A percentile compares a stretch with the other conserved stretches of the same genome.
Conservation (phyloP, 30 jellyfish, hydroid and myxozoan genomes). For the Rhopilema esculentum region DNA sequence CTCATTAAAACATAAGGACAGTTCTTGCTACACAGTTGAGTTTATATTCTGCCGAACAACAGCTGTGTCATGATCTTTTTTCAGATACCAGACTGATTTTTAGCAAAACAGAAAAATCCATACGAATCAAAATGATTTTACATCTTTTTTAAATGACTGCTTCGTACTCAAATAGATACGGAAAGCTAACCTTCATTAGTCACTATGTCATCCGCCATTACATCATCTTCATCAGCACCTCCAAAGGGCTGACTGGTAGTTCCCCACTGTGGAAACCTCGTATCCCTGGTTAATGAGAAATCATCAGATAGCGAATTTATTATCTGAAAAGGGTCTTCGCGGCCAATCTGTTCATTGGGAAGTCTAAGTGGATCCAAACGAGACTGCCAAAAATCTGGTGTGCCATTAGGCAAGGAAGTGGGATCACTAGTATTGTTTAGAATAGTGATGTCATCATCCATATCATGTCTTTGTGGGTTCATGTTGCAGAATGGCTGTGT, state of each 20-base stretch:
- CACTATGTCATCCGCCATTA: conserved; percentile 2
- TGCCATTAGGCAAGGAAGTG: background rate
- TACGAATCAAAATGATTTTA: background rate
- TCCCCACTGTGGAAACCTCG: background rate
- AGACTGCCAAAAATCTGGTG: conserved; percentile 30
- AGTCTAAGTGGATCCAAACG: background rate
- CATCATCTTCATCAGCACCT: conserved; percentile 3
- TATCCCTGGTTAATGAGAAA: background rate
- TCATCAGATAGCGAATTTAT: background rate
- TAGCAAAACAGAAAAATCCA: background rate
- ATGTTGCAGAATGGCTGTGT: conserved; percentile 53
- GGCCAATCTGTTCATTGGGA: background rate
- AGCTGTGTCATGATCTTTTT: no score
- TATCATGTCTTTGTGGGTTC: conserved; percentile 47
- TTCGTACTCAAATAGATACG: background rate
- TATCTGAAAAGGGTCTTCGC: background rate
- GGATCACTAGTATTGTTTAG: background rate
- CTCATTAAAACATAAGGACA: no score
- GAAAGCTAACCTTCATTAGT: conserved; percentile 2
- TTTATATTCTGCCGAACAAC: no score
- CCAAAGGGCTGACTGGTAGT: background rate
- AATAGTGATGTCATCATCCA: background rate
- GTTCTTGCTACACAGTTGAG: no score
- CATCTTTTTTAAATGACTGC: background rate
- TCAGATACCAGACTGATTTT: no score